Conservation (phyloP, 2,113 vertebrate species). For the Dasypus novemcinctus region DNA sequence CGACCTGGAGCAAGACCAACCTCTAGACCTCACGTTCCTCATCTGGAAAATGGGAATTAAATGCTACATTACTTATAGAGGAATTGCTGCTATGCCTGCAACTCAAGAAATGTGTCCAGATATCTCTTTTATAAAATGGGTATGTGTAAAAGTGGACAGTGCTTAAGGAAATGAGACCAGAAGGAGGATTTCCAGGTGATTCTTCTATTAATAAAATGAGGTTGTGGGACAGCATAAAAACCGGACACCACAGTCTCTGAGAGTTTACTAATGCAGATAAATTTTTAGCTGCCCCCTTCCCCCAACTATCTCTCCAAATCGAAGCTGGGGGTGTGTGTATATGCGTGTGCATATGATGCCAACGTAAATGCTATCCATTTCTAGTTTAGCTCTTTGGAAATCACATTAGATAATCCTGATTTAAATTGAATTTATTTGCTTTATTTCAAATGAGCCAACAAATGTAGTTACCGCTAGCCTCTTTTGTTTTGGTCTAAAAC, state of each 20-base stretch:
- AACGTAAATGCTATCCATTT: not conserved
- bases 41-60: not conserved
- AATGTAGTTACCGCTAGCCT: not conserved
- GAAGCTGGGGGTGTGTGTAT: not conserved
- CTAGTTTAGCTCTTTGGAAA: not conserved
- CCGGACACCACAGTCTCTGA: no score
- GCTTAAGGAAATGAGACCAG: no score
- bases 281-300: not conserved
- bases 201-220: not conserved
- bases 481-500: not conserved
- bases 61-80: fast-evolving
- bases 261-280: not conserved
- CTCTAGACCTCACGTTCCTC: not conserved
- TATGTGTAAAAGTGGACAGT: not conserved
- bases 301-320: not conserved
- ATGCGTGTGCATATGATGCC: fast-evolving
- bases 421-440: not conserved
- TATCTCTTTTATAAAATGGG: not conserved
- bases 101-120: fast-evolving
- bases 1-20: fast-evolving
- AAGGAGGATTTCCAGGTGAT: no score
- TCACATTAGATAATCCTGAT: fast-evolving
- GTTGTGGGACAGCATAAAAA: not conserved
- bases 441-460: not conserved
- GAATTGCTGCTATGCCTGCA: fast-evolving